These are phyloP conservation scores for Helicoverpa armigera DNA, from an alignment of 1,140 invertebrate species.

Conservation along the genomic window DNA sequence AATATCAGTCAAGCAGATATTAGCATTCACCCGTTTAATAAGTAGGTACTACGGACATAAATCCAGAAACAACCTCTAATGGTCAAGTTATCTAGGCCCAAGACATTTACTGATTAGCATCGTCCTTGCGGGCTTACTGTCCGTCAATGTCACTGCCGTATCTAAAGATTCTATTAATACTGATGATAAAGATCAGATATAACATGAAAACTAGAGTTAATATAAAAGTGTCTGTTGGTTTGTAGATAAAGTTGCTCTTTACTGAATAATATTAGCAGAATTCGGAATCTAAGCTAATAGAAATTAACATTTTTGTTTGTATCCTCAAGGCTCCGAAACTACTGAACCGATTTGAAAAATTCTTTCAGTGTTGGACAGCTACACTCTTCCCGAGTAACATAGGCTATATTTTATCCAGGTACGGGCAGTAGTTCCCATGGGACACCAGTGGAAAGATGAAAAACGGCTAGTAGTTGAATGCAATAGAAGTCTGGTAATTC, in stretches of 20 bases:
- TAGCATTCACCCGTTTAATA: neutral
- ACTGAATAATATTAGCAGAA: no score
- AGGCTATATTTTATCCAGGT: no score
- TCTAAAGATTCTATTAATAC: slow-evolving; percentile 2
- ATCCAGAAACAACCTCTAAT: neutral
- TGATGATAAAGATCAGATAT: neutral
- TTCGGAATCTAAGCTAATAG: neutral
- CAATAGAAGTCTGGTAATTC: no score
- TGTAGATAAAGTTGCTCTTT: neutral
- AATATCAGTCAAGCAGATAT: neutral
- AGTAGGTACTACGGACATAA: neutral
- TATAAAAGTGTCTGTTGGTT: neutral
- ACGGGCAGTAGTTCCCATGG: no score
- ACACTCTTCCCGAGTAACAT: no score
- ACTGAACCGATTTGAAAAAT: no score
- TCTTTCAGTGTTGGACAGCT: no score
- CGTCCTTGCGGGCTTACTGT: neutral
- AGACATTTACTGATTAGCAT: slow-evolving; percentile 12
- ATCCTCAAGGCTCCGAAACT: no score
- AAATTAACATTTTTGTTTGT: no score
- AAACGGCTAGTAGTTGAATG: no score
- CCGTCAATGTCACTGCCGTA: slow-evolving; percentile 6
- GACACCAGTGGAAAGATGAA: no score
- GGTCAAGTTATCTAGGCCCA: slow-evolving; percentile 1
- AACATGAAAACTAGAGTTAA: neutral